phyloP scores from a whole-genome alignment of 1,140 invertebrate species.

The Euschistus heros region DNA sequence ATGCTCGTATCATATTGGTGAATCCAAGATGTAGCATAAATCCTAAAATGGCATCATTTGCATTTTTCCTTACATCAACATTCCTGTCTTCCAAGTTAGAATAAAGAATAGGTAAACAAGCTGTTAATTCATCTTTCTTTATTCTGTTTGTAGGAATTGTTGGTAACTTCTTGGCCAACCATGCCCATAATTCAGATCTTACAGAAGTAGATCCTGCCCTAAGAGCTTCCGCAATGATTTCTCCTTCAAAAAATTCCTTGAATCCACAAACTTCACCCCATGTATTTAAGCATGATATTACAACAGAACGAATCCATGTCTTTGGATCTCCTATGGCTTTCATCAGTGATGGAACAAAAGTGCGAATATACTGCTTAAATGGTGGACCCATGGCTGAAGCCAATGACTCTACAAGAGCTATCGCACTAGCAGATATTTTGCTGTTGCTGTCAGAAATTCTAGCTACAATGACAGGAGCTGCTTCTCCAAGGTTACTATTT shows the following conservation, averaged over 20 bases:
- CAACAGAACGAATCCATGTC: constrained; percentile 68
- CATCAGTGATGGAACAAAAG: constrained; percentile 74
- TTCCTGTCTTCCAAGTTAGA: constrained; percentile 81
- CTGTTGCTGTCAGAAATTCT: constrained; percentile 81
- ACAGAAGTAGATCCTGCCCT: constrained; percentile 68
- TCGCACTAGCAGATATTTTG: constrained; percentile 70
- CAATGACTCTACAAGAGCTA: constrained; percentile 71
- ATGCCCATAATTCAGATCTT: constrained; percentile 67
- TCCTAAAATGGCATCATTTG: constrained; percentile 79
- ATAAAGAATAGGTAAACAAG: constrained; percentile 68
- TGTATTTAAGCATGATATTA: constrained; percentile 66
- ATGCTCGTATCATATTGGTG: constrained; percentile 63
- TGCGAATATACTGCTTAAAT: constrained; percentile 59
- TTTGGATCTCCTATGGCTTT: constrained; percentile 58
- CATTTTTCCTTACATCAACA: constrained; percentile 80
- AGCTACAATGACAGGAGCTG: constrained; percentile 61
- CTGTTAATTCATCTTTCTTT: constrained; percentile 60
- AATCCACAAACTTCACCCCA: constrained; percentile 72
- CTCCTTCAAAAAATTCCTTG: constrained; percentile 74
- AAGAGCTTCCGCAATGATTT: constrained; percentile 78
- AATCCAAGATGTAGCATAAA: constrained; percentile 90
- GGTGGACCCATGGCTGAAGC: constrained; percentile 68
- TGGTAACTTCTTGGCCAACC: constrained; percentile 70
- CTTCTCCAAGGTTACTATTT: constrained; percentile 67
- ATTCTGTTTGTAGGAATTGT: constrained; percentile 37